These are phyloP conservation scores for Laothoe populi DNA, from an alignment of 2,888 invertebrate species.

Conservation along the genomic window DNA sequence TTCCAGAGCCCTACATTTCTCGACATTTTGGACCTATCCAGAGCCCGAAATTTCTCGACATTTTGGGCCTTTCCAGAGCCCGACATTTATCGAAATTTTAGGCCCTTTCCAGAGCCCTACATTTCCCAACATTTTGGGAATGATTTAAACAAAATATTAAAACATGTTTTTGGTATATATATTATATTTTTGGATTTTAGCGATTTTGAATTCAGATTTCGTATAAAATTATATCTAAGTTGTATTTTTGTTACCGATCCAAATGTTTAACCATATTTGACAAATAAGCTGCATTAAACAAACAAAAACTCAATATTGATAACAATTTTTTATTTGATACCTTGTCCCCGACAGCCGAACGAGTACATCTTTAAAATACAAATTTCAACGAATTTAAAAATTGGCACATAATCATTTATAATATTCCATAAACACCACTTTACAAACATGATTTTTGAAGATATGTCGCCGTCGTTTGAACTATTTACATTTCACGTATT, in stretches of 20 bases:
- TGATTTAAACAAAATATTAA: not conserved
- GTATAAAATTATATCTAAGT: slow-evolving; percentile 1
- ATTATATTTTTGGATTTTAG: slow-evolving; percentile 6
- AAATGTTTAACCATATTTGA: not conserved
- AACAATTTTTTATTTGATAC: slow-evolving; percentile 20
- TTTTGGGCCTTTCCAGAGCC: not conserved
- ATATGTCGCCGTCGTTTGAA: slow-evolving; percentile 26
- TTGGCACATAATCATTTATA: slow-evolving; percentile 24
- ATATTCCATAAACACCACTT: not conserved
- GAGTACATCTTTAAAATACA: slow-evolving; percentile 17
- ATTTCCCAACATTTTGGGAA: not conserved
- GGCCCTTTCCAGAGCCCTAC: not conserved
- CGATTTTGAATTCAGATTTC: not conserved
- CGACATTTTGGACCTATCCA: no score
- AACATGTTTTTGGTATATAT: not conserved
- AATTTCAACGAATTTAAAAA: slow-evolving; percentile 20
- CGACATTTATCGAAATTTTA: not conserved
- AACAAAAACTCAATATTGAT: slow-evolving; percentile 22
- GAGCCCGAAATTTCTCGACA: not conserved
- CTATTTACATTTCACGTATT: slow-evolving; percentile 27
- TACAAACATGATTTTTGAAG: slow-evolving; percentile 18
- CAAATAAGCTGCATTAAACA: slow-evolving; percentile 15
- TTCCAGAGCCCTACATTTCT: not conserved
- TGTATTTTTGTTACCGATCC: no score
- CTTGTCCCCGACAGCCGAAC: slow-evolving; percentile 22